A percentile compares a stretch with the other conserved stretches of the same genome.
These are phyloP conservation scores for Pristionchus entomophagus DNA, from an alignment of 2,888 invertebrate genomes.

Conservation along the genomic window DNA sequence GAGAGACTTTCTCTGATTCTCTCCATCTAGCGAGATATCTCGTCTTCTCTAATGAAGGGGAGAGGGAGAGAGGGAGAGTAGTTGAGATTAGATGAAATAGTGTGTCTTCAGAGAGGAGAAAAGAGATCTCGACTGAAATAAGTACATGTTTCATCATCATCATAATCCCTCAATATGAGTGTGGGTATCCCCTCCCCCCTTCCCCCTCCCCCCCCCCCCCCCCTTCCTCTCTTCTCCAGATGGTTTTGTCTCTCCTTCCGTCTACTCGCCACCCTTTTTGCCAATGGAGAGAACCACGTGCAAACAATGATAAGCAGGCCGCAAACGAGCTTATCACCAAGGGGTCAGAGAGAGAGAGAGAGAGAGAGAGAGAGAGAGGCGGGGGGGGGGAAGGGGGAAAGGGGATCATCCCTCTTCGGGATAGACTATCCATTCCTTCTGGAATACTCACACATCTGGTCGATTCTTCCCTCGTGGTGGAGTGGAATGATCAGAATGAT, in stretches of 20 bases:
- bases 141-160: neutral
- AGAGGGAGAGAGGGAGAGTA: neutral
- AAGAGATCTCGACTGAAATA: slow-evolving; percentile 40
- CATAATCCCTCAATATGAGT: neutral
- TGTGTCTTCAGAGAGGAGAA: slow-evolving; percentile 22
- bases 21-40: neutral
- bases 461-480: slow-evolving; percentile 22
- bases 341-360: neutral
- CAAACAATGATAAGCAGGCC: neutral
- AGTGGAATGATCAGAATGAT: neutral
- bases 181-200: neutral
- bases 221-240: no score
- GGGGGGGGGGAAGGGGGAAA: neutral
- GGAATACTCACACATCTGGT: slow-evolving; percentile 37
- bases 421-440: neutral
- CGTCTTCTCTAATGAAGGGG: neutral
- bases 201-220: no score
- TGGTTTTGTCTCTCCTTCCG: neutral
- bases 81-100: neutral
- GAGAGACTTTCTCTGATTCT: neutral
- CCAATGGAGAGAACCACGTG: neutral
- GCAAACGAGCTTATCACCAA: slow-evolving; percentile 20
- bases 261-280: neutral
- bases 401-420: neutral
- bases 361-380: neutral